Conservation (phyloP, 64 coral and sea anemone genomes). For the Astreopora myriophthalma region DNA sequence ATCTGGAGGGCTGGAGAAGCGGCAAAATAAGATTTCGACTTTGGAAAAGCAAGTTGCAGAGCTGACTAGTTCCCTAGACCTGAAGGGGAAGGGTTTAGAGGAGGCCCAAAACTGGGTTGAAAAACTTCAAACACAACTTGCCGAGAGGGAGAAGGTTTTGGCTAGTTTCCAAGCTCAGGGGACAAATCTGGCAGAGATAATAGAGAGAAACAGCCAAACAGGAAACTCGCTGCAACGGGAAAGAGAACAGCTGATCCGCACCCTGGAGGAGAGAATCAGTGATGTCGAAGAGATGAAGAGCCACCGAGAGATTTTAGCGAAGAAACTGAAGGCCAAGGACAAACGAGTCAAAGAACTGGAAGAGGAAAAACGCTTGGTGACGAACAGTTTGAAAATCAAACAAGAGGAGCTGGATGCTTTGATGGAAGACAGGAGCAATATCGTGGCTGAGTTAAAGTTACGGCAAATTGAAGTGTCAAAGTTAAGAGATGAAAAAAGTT, state of each 20-base stretch:
- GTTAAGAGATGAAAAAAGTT: constrained; percentile 80
- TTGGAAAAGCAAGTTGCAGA: constrained; percentile 7
- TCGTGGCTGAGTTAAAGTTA: constrained; percentile 74
- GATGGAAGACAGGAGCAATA: constrained; percentile 80
- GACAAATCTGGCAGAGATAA: constrained; percentile 78
- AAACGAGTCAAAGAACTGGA: constrained; percentile 87
- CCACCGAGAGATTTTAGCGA: constrained; percentile 79
- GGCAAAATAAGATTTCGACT: constrained; percentile 1
- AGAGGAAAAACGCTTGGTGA: constrained; percentile 50
- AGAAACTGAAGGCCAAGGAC: constrained; percentile 83
- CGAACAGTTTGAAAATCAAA: constrained; percentile 63
- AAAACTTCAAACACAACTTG: constrained; percentile 83
- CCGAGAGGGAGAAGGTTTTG: constrained; percentile 87
- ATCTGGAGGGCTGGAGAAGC: constrained; percentile 43
- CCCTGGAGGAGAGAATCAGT: constrained; percentile 72
- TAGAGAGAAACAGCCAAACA: constrained; percentile 78
- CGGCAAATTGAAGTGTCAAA: constrained; percentile 81
- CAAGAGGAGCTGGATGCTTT: constrained; percentile 84
- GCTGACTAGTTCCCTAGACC: constrained; percentile 6
- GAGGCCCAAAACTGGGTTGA: constrained; percentile 56
- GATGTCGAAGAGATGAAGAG: constrained; percentile 88
- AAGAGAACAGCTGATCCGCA: constrained; percentile 79
- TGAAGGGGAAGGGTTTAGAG: constrained; percentile 33
- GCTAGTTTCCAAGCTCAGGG: constrained; percentile 83
- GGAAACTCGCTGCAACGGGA: constrained; percentile 87